Conservation (phyloP, 2,113 vertebrate species). For the Malurus melanocephalus region DNA sequence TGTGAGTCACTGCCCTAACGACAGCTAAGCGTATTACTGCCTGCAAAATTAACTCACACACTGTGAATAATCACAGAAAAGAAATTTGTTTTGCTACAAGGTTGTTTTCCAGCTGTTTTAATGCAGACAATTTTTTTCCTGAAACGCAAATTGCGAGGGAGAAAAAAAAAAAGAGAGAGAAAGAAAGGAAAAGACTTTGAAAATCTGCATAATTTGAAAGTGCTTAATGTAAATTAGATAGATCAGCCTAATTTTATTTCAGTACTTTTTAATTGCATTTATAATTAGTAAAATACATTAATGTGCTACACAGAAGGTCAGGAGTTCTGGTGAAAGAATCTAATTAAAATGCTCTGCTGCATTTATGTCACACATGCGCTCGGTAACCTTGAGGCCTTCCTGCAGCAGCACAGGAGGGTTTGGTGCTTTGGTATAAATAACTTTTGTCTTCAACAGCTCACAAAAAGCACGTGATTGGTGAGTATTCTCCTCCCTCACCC, state of each 20-base stretch:
- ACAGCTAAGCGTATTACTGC: constrained; percentile 61
- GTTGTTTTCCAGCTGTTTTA: constrained; percentile 80
- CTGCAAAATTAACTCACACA: constrained; percentile 74
- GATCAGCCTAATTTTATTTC: constrained; percentile 80
- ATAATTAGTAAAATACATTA: constrained; percentile 82
- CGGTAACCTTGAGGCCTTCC: constrained; percentile 47
- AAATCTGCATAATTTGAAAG: constrained; percentile 78
- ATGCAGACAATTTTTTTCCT: constrained; percentile 71
- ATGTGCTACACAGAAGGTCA: constrained; percentile 74
- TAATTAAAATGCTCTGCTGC: constrained; percentile 68
- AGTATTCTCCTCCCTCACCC: background rate
- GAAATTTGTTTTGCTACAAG: constrained; percentile 76
- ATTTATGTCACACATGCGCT: constrained; percentile 46
- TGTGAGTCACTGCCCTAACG: constrained; percentile 46
- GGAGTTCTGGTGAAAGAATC: constrained; percentile 69
- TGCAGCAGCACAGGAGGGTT: background rate
- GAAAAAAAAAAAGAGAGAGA: background rate
- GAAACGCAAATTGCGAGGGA: constrained; percentile 43
- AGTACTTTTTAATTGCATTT: constrained; percentile 83
- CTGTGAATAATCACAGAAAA: constrained; percentile 78
- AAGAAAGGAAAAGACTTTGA: constrained; percentile 23
- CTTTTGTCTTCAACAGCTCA: background rate
- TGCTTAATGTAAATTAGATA: constrained; percentile 81
- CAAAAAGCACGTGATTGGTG: background rate
- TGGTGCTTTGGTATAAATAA: background rate